These are phyloP conservation scores for Apodemia duryi DNA, from an alignment of 2,888 invertebrate genomes.

Conservation along the genomic window DNA sequence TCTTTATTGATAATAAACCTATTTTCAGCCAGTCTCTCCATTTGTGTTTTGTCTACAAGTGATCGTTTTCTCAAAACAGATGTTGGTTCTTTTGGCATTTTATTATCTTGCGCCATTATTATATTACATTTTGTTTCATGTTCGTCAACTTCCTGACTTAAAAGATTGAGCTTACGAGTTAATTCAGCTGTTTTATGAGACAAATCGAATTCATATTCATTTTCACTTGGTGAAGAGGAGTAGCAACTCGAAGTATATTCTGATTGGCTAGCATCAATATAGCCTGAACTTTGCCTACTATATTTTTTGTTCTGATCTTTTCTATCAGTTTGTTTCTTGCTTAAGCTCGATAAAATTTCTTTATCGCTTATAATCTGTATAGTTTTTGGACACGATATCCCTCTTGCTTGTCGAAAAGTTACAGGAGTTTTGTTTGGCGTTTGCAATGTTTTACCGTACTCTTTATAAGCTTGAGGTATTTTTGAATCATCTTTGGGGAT, in stretches of 20 bases:
- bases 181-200: constrained; percentile 67
- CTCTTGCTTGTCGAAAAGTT: constrained; percentile 54
- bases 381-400: constrained; percentile 74
- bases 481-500: constrained; percentile 74
- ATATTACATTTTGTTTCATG: constrained; percentile 46
- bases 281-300: constrained; percentile 66
- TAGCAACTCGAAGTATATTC: constrained; percentile 76
- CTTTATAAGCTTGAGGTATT: constrained; percentile 54
- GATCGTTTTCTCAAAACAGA: constrained; percentile 55
- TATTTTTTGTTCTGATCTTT: constrained; percentile 50
- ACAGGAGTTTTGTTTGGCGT: constrained; percentile 74
- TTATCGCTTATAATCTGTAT: constrained; percentile 72
- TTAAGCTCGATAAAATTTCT: constrained; percentile 75
- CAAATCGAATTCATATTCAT: constrained; percentile 73
- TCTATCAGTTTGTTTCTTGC: constrained; percentile 48
- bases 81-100: constrained; percentile 37
- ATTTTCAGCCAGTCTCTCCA: constrained; percentile 40
- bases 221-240: constrained; percentile 73
- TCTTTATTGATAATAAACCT: constrained; percentile 17
- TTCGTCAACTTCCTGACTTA: constrained; percentile 61
- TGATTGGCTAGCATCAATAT: constrained; percentile 73
- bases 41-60: constrained; percentile 40
- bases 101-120: constrained; percentile 43
- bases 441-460: constrained; percentile 66
- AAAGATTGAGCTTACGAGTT: constrained; percentile 61